A percentile compares a stretch with the other conserved stretches of the same genome.
Evolutionary conservation across 2,888 invertebrate genomes (phyloP).

Genomic region (Brachyptera putata): DNA sequence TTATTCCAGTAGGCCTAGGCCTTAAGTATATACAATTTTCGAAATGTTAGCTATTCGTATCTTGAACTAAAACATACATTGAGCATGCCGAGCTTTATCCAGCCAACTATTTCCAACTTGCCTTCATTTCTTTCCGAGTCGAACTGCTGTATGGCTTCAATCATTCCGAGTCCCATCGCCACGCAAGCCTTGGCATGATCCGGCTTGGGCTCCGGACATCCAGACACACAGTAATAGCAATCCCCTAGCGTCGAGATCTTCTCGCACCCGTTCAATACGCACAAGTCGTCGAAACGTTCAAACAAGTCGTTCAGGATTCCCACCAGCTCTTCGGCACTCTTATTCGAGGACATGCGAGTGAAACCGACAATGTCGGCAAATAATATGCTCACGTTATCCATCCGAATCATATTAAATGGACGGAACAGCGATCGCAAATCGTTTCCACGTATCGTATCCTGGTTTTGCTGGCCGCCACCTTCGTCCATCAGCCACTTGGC

Average conservation of each 20-base stretch:
- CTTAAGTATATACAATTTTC: too few species aligned
- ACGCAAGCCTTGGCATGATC: slow-evolving; percentile 95
- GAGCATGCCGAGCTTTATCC: too few species aligned
- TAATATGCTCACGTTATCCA: slow-evolving; percentile 93
- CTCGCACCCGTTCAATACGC: slow-evolving; percentile 84
- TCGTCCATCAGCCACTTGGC: slow-evolving; percentile 81
- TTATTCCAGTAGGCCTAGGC: too few species aligned
- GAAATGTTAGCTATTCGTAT: too few species aligned
- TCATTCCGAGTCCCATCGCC: slow-evolving; percentile 96
- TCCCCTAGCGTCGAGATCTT: slow-evolving; percentile 95
- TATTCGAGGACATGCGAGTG: slow-evolving; percentile 94
- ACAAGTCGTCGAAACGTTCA: slow-evolving; percentile 90
- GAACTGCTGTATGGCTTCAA: slow-evolving; percentile 85
- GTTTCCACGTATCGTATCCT: slow-evolving; percentile 37
- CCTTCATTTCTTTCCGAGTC: slow-evolving; percentile 87
- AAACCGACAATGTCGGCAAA: slow-evolving; percentile 98
- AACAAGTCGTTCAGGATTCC: slow-evolving; percentile 94
- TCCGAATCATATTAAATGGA: slow-evolving; percentile 94
- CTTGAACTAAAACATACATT: too few species aligned
- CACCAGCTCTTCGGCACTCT: slow-evolving; percentile 93
- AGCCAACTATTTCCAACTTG: too few species aligned
- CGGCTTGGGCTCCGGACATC: slow-evolving; percentile 85
- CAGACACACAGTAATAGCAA: slow-evolving; percentile 92
- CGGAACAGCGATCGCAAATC: slow-evolving; percentile 82
- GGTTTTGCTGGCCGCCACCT: slow-evolving; percentile 51